A percentile compares a stretch with the other conserved stretches of the same genome.
These are phyloP conservation scores for Lepidocyrtoides sp. DNA, from an alignment of 2,888 invertebrate species.

Conservation along the genomic window DNA sequence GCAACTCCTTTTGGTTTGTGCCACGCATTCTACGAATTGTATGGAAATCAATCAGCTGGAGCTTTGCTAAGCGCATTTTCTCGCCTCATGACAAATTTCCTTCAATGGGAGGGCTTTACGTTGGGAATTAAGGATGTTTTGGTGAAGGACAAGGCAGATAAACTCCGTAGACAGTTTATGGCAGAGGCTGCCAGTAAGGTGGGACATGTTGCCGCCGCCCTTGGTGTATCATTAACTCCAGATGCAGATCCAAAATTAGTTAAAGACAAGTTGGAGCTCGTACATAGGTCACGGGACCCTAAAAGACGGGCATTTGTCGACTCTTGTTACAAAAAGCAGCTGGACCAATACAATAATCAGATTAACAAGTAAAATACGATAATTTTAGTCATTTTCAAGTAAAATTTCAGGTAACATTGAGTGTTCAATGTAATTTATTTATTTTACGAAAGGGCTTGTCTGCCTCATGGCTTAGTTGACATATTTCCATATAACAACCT, in stretches of 20 bases:
- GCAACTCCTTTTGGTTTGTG: conserved; percentile 97
- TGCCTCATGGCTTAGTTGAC: conserved; percentile 94
- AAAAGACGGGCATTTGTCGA: conserved; percentile 93
- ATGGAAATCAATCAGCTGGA: conserved; percentile 95
- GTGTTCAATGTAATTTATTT: too few species aligned
- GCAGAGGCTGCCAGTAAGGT: conserved; percentile 88
- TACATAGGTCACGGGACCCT: conserved; percentile 90
- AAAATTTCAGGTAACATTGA: too few species aligned
- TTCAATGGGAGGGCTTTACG: conserved; percentile 97
- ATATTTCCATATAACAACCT: conserved; percentile 98
- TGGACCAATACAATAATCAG: conserved; percentile 95
- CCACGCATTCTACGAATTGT: conserved; percentile 98
- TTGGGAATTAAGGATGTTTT: conserved; percentile 98
- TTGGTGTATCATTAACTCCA: conserved; percentile 91
- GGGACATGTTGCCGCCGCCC: conserved; percentile 90
- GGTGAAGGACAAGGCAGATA: conserved; percentile 91
- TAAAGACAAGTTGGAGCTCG: conserved; percentile 90
- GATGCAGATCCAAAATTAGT: conserved; percentile 88
- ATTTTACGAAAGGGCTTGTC: too few species aligned
- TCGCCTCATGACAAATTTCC: conserved; percentile 95
- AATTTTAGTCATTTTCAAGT: conserved; percentile 85
- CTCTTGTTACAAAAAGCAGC: conserved; percentile 92
- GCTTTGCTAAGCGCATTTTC: conserved; percentile 95
- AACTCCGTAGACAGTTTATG: conserved; percentile 91
- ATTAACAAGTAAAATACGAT: conserved; percentile 91